Percentiles rank a stretch among this genome's conserved stretches.
Evolutionary conservation across 2,888 invertebrate genomes (phyloP).

Genomic region (Brenthis ino): DNA sequence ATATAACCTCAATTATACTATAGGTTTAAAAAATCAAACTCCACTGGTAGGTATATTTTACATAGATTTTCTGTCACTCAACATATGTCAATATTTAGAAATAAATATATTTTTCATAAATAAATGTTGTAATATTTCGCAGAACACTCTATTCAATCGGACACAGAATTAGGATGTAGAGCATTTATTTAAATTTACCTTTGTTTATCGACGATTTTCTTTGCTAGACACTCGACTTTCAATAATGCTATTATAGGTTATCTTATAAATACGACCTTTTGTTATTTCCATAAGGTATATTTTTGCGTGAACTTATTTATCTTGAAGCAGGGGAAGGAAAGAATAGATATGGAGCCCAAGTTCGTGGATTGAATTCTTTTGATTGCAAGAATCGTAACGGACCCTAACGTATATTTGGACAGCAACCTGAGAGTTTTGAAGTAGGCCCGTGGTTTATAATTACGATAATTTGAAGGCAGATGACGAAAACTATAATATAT

Average conservation of each 20-base stretch:
- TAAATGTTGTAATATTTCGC: constrained; percentile 2
- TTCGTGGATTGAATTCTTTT: constrained; percentile 73
- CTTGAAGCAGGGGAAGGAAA: constrained; percentile 65
- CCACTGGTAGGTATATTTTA: too few species aligned
- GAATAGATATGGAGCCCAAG: constrained; percentile 80
- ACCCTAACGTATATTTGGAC: constrained; percentile 82
- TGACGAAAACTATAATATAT: constrained; percentile 52
- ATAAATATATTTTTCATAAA: not conserved
- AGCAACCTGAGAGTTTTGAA: constrained; percentile 78
- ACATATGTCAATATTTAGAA: too few species aligned
- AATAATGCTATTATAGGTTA: constrained; percentile 38
- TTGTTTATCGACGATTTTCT: constrained; percentile 79
- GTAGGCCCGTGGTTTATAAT: constrained; percentile 77
- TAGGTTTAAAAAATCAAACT: too few species aligned
- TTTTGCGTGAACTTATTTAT: constrained; percentile 38
- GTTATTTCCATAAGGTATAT: constrained; percentile 31
- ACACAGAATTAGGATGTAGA: constrained; percentile 55
- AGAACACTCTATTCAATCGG: constrained; percentile 53
- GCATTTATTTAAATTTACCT: constrained; percentile 76
- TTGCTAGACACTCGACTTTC: constrained; percentile 72
- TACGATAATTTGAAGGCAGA: constrained; percentile 78
- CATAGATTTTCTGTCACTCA: too few species aligned
- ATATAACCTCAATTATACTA: too few species aligned
- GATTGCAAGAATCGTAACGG: constrained; percentile 73
- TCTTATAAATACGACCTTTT: constrained; percentile 42